These are phyloP conservation scores for Okamejei kenojei DNA, from an alignment of 2,797 vertebrate genomes.

Conservation along the genomic window DNA sequence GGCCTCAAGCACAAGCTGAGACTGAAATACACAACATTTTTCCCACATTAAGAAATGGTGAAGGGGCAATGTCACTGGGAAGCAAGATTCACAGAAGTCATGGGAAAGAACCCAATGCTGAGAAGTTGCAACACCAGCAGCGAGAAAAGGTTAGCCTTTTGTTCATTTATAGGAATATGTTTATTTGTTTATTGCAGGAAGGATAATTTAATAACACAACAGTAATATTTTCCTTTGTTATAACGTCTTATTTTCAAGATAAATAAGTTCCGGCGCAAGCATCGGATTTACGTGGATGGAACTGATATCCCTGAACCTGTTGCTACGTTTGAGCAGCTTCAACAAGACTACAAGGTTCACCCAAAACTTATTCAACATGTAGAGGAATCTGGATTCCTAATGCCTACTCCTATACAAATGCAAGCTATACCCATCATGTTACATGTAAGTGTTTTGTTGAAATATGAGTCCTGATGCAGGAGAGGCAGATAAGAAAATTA, in stretches of 20 bases:
- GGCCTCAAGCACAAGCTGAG: neutral
- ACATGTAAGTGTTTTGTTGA: constrained; percentile 63
- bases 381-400: constrained; percentile 65
- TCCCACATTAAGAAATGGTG: constrained; percentile 42
- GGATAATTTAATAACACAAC: neutral
- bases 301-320: constrained; percentile 82
- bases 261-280: constrained; percentile 69
- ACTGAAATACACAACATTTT: neutral
- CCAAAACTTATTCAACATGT: constrained; percentile 74
- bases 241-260: constrained; percentile 56
- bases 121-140: constrained; percentile 74
- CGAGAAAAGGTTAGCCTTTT: constrained; percentile 72
- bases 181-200: neutral
- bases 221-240: neutral
- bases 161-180: neutral
- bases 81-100: constrained; percentile 55
- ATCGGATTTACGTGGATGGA: constrained; percentile 81
- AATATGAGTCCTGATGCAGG: neutral
- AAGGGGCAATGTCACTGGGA: constrained; percentile 66
- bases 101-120: constrained; percentile 58
- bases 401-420: constrained; percentile 88
- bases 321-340: constrained; percentile 77
- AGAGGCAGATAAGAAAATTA: neutral
- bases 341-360: constrained; percentile 73
- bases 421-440: constrained; percentile 90